Evolutionary conservation across 1,140 invertebrate genomes (phyloP).

Genomic region (Steinernema feltiae): DNA sequence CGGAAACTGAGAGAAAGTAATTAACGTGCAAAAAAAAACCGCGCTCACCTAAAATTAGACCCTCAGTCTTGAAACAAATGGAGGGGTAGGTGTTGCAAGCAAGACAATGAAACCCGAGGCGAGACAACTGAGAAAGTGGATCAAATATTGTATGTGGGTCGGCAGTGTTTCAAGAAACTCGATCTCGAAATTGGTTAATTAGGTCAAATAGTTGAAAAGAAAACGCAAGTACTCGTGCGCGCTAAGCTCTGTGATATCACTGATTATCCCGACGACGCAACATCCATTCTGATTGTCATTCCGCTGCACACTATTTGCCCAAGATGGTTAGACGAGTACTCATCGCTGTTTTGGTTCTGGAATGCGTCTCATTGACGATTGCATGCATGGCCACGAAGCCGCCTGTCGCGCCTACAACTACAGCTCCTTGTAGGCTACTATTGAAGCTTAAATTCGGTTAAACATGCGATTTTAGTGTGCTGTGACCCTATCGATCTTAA

Average conservation of each 20-base stretch:
- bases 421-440: background rate
- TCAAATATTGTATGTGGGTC: too few species aligned
- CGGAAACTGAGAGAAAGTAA: too few species aligned
- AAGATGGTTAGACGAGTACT: background rate
- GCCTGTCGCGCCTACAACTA: background rate
- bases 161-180: too few species aligned
- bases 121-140: too few species aligned
- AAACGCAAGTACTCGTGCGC: conserved; percentile 6
- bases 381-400: conserved; percentile 9
- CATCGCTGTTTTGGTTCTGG: background rate
- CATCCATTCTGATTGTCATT: background rate
- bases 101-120: too few species aligned
- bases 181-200: conserved; percentile 2
- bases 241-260: background rate
- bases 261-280: background rate
- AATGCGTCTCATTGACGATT: background rate
- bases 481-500: background rate
- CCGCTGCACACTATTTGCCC: background rate
- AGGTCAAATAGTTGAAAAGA: conserved; percentile 11
- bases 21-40: too few species aligned
- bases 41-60: too few species aligned
- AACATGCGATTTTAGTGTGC: background rate
- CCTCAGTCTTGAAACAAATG: too few species aligned
- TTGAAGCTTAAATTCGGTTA: background rate
- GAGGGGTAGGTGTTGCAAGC: too few species aligned